Percentiles rank a stretch among this genome's conserved stretches.
phyloP scores from a whole-genome alignment of 2,113 vertebrate genomes.

The Hystrix cristata region DNA sequence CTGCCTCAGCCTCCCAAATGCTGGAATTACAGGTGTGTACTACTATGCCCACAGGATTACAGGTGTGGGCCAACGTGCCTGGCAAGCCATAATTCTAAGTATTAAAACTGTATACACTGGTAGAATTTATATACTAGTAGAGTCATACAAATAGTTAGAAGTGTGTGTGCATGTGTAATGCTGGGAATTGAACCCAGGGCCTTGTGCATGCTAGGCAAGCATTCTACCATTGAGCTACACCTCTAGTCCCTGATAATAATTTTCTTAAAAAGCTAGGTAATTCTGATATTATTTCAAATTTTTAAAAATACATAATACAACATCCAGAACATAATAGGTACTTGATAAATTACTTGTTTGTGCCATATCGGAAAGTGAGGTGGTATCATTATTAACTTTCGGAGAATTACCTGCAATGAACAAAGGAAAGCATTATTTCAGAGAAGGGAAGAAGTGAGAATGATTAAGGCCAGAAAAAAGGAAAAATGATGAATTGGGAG shows the following conservation, averaged over 20 bases:
- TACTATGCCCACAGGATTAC: background rate
- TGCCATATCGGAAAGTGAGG: background rate
- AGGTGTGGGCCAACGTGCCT: background rate
- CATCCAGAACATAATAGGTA: background rate
- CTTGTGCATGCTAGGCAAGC: background rate
- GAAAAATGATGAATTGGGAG: background rate
- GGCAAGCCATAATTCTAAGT: slow-evolving; percentile 14
- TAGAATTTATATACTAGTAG: background rate
- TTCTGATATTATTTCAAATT: background rate
- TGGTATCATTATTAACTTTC: slow-evolving; percentile 16
- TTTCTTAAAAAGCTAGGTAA: background rate
- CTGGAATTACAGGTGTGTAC: background rate
- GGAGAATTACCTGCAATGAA: background rate
- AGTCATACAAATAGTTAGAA: slow-evolving; percentile 17
- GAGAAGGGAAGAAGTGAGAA: background rate
- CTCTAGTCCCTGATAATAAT: background rate
- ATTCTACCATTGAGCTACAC: background rate
- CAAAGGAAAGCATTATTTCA: slow-evolving; percentile 50
- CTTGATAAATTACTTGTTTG: background rate
- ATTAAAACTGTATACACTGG: slow-evolving; percentile 35
- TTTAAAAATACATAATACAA: background rate
- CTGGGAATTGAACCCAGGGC: background rate
- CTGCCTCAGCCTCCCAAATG: background rate
- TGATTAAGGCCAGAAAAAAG: background rate
- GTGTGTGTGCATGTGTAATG: background rate